Percentiles rank a stretch among this genome's conserved stretches.
Evolutionary conservation across 2,888 invertebrate species (phyloP).

Genomic region (Dynastes hyllus): DNA sequence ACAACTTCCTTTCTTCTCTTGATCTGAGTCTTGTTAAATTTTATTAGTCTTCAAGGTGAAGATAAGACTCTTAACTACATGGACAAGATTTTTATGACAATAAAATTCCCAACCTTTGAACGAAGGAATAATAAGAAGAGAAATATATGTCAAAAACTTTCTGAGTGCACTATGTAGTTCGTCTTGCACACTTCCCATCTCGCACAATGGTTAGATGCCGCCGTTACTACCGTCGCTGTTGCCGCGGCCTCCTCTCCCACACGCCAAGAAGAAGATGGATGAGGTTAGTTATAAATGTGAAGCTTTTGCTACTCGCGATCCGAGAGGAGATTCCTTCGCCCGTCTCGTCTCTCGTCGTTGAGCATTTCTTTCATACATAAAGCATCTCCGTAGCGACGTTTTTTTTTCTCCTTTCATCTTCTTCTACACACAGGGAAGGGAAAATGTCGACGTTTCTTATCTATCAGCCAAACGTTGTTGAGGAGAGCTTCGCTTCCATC

Average conservation of each 20-base stretch:
- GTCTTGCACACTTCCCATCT: too few species aligned
- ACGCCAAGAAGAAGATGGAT: constrained; percentile 71
- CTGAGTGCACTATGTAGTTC: too few species aligned
- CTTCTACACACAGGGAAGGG: constrained; percentile 56
- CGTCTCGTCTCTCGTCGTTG: constrained; percentile 54
- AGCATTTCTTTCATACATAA: constrained; percentile 71
- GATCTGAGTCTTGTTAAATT: too few species aligned
- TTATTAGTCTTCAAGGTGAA: too few species aligned
- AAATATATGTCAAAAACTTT: too few species aligned
- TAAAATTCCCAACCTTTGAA: too few species aligned
- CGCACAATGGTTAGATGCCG: too few species aligned
- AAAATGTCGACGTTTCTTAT: constrained; percentile 64
- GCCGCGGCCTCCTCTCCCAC: neutral
- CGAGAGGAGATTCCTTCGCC: constrained; percentile 68
- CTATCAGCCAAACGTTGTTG: constrained; percentile 69
- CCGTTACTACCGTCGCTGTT: too few species aligned
- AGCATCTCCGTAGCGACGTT: constrained; percentile 64
- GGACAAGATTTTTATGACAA: too few species aligned
- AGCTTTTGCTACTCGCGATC: constrained; percentile 70
- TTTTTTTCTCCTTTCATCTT: constrained; percentile 61
- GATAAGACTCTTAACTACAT: too few species aligned
- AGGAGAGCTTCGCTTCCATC: constrained; percentile 71
- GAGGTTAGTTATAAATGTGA: constrained; percentile 74
- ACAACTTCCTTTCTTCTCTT: too few species aligned
- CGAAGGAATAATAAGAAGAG: too few species aligned